A percentile compares a stretch with the other conserved stretches of the same genome.
Conservation (phyloP, 1,140 invertebrate genomes). For the Drosophila rufa region DNA sequence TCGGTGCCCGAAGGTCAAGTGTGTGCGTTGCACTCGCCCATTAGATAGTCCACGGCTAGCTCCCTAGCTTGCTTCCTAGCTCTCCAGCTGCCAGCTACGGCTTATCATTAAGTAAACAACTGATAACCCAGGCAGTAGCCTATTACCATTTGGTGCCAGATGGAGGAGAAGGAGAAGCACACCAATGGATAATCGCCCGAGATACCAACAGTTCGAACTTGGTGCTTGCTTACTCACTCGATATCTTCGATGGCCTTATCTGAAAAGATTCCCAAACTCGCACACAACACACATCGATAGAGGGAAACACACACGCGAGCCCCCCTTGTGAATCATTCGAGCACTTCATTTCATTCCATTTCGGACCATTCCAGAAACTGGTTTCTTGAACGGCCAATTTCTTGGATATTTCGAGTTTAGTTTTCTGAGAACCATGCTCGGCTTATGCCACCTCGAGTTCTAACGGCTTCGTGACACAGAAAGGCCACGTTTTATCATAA, state of each 20-base stretch:
- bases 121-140: neutral
- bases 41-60: slow-evolving; percentile 20
- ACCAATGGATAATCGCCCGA: slow-evolving; percentile 8
- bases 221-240: slow-evolving; percentile 29
- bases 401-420: slow-evolving; percentile 20
- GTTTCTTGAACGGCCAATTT: slow-evolving; percentile 19
- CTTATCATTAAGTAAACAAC: slow-evolving; percentile 43
- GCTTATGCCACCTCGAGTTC: slow-evolving; percentile 7
- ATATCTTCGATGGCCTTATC: slow-evolving; percentile 25
- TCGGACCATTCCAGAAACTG: slow-evolving; percentile 26
- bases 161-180: neutral
- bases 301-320: slow-evolving; percentile 9
- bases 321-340: slow-evolving; percentile 32
- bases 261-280: slow-evolving; percentile 25
- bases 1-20: slow-evolving; percentile 61
- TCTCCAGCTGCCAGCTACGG: slow-evolving; percentile 1
- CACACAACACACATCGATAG: slow-evolving; percentile 3
- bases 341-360: slow-evolving; percentile 22
- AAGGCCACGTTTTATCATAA: slow-evolving; percentile 25
- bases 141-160: slow-evolving; percentile 2
- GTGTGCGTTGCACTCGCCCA: slow-evolving; percentile 49
- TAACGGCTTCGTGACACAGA: slow-evolving; percentile 26
- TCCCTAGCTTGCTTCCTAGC: neutral
- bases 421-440: slow-evolving; percentile 25
- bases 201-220: slow-evolving; percentile 12